Evolutionary conservation across 2,797 vertebrate genomes (phyloP), one percentile per base, ranked within the genome.

Genomic region (Clarias pachynema): DNA sequence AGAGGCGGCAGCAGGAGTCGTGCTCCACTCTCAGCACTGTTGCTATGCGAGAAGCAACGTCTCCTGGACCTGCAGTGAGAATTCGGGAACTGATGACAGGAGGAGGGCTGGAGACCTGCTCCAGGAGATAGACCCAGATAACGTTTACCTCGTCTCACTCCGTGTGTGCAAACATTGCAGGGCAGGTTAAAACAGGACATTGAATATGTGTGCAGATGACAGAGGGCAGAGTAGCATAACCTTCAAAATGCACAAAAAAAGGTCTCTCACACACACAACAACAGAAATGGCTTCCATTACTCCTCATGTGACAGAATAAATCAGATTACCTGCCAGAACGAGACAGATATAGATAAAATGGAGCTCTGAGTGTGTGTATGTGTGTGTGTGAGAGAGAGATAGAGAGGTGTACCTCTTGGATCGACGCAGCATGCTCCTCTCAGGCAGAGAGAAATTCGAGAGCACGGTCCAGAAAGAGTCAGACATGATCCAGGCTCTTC

Each of bases 401-500:
- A 75, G 75, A 68, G 40, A 16, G 75, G 56, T 24, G 91, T 96
- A 97, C 96, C 96, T 97, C 93, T 97, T 96, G 85, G 96, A 97
- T 92, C 96, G 94, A 78, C 96, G 95, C 91, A 97, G 96, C 96
- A 97, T 96, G 94, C 94, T 96, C 87, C 96, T 95, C 92, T 97
- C 95, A 63, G 96, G 96, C 91, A 97, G 93, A 20, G 96, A 97
- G 93, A 97, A 97, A 96, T 97, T 96, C 86, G 96, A 97, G 88
- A 97, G 94, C 91, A 97, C 94, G 73, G 96, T 96, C 97, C 96
- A 97, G 94, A 96, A 97, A 91, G 96, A 96, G 92, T 97, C 96
- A 95, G 96, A 97, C 97, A 97, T 97, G 94, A 93, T 96, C 92
- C 90, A 86, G 89, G 91, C 89, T 91, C 88, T 90, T 80, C 88